Conservation (phyloP, 2,113 vertebrate species). For the Lethenteron camtschaticum region DNA sequence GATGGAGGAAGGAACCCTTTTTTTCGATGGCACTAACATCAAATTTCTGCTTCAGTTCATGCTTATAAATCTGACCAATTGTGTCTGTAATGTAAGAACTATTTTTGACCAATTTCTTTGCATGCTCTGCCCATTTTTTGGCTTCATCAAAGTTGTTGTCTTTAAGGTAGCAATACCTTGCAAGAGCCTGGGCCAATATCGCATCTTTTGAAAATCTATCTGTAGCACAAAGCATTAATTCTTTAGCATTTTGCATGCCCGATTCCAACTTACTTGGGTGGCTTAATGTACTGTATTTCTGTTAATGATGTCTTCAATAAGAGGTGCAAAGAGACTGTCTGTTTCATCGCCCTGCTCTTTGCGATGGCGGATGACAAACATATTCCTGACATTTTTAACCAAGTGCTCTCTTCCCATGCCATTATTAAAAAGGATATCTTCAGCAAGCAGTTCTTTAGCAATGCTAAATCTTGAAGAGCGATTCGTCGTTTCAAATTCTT, state of each 20-base stretch:
- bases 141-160: constrained; percentile 29
- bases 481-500: constrained; percentile 24
- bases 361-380: constrained; percentile 31
- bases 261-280: too few relatives aligned
- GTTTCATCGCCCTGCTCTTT: constrained; percentile 19
- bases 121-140: constrained; percentile 22
- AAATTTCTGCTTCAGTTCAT: constrained; percentile 23
- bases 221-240: constrained; percentile 24
- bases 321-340: constrained; percentile 33
- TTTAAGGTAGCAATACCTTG: constrained; percentile 39
- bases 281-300: too few relatives aligned
- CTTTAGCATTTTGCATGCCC: constrained; percentile 12
- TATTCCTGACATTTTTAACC: constrained; percentile 22
- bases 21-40: constrained; percentile 13
- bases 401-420: constrained; percentile 31
- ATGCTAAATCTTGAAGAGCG: constrained; percentile 24
- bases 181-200: constrained; percentile 34
- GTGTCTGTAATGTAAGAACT: constrained; percentile 46
- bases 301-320: too few relatives aligned
- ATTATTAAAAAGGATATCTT: constrained; percentile 23
- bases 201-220: constrained; percentile 27
- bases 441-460: constrained; percentile 19
- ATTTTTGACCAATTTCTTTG: constrained; percentile 21
- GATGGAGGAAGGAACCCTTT: constrained; percentile 13
- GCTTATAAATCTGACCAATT: constrained; percentile 41